Evolutionary conservation across 2,888 invertebrate genomes (phyloP).

Genomic region (Labia minor): DNA sequence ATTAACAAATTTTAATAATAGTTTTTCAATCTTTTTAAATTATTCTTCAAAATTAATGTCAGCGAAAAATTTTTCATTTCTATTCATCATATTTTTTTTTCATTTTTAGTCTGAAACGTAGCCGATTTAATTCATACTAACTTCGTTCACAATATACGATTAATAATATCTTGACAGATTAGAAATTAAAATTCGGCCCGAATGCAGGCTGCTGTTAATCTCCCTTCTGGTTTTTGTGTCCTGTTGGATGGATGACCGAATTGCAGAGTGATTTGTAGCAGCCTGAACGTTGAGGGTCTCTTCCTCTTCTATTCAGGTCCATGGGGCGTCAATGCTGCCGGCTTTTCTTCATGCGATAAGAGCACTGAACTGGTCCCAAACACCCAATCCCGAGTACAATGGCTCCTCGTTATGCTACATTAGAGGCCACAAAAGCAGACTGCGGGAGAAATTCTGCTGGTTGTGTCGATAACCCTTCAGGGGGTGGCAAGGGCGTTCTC

Average conservation of each 20-base stretch:
- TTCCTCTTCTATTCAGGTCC: background rate
- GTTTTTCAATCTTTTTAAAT: too few species aligned
- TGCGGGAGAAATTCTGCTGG: constrained; percentile 13
- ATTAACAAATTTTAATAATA: too few species aligned
- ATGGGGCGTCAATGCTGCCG: constrained; percentile 5
- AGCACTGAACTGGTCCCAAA: background rate
- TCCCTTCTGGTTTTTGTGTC: background rate
- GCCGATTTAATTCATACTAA: too few species aligned
- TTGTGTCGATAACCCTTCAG: constrained; percentile 13
- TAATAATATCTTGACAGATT: too few species aligned
- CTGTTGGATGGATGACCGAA: background rate
- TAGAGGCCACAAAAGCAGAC: background rate
- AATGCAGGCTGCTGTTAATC: too few species aligned
- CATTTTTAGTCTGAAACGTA: too few species aligned
- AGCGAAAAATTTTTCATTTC: too few species aligned
- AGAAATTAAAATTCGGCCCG: too few species aligned
- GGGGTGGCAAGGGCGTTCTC: background rate
- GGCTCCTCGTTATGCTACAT: constrained; percentile 13
- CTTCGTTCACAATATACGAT: too few species aligned
- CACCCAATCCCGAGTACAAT: background rate
- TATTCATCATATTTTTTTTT: too few species aligned
- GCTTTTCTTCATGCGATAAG: constrained; percentile 13
- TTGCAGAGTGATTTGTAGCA: background rate
- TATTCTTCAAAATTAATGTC: too few species aligned
- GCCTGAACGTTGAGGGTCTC: background rate